phyloP scores from a whole-genome alignment of 2,797 vertebrate genomes.

The Lacerta agilis region DNA sequence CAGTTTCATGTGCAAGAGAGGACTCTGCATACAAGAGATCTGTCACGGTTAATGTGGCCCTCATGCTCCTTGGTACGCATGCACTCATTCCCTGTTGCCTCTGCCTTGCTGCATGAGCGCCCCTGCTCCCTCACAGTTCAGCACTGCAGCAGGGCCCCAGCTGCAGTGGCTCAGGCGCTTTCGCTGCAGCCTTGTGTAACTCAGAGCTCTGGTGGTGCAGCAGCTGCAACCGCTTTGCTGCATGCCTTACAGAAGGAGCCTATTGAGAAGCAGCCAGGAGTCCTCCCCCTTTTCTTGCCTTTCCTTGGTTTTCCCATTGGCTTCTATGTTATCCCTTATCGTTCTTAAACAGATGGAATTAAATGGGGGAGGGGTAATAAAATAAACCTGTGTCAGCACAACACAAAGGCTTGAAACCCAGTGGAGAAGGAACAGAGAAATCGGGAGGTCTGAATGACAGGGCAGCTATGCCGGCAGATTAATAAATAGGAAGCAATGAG shows the following conservation, averaged over 20 bases:
- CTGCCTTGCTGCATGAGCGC: background rate
- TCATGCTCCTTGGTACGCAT: background rate
- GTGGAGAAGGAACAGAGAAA: background rate
- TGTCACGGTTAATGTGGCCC: background rate
- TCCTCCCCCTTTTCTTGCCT: too few relatives aligned
- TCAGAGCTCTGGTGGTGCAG: background rate
- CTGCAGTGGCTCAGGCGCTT: background rate
- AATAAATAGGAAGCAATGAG: background rate
- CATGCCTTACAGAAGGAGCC: background rate
- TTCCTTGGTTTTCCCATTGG: background rate
- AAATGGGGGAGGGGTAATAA: background rate
- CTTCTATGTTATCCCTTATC: constrained; percentile 5
- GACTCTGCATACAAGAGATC: background rate
- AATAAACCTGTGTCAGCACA: constrained; percentile 4
- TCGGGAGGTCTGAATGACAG: background rate
- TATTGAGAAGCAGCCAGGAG: background rate
- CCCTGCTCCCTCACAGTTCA: background rate
- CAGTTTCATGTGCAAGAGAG: background rate
- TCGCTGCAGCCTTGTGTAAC: constrained; percentile 13
- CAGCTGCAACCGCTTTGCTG: background rate
- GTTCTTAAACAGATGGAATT: constrained; percentile 18
- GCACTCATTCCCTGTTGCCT: background rate
- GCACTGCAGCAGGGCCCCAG: constrained; percentile 6
- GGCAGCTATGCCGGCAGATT: background rate
- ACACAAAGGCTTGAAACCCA: background rate